Percentiles rank a stretch among this genome's conserved stretches.
These are phyloP conservation scores for Cairina moschata DNA, from an alignment of 2,113 vertebrate species.

Conservation along the genomic window DNA sequence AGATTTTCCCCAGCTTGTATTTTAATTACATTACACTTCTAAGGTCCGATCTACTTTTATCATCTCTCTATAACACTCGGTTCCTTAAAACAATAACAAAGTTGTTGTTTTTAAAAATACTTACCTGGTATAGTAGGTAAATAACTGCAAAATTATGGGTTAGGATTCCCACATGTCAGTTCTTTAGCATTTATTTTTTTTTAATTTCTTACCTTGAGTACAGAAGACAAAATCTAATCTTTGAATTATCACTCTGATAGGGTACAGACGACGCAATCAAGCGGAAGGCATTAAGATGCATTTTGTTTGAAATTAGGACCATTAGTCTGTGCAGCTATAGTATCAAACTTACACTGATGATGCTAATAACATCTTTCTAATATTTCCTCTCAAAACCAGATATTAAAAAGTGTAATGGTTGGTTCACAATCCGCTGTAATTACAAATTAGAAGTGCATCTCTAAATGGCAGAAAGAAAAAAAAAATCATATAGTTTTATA, in stretches of 20 bases:
- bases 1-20: background rate
- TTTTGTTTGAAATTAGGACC: background rate
- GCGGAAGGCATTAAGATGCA: background rate
- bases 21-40: background rate
- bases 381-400: background rate
- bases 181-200: background rate
- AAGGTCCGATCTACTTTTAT: background rate
- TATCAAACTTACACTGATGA: background rate
- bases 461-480: background rate
- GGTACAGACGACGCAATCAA: background rate
- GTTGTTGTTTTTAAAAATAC: background rate
- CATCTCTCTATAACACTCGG: background rate
- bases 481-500: background rate
- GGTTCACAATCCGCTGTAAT: background rate
- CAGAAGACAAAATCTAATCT: background rate
- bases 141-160: background rate
- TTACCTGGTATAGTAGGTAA: background rate
- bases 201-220: background rate
- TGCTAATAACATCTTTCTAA: background rate
- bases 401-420: background rate
- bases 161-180: background rate
- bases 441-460: background rate
- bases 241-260: background rate
- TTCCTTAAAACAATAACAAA: background rate
- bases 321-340: background rate